Evolutionary conservation across 2,113 vertebrate genomes (phyloP).

Genomic region (Puffinus mauretanicus): DNA sequence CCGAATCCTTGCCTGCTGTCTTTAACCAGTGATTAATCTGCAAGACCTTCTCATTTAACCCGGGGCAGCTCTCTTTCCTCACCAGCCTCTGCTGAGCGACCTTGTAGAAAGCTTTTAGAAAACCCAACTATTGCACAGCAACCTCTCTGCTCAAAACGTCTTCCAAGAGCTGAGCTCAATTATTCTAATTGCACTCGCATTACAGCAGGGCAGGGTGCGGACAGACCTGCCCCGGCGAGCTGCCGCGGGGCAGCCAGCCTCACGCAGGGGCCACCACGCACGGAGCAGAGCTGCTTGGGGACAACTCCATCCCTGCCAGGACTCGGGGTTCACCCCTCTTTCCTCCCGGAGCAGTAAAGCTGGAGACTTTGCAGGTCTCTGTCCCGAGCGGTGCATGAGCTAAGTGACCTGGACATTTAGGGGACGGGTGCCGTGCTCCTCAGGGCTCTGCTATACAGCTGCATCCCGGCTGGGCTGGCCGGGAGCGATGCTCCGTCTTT

Average conservation of each 20-base stretch:
- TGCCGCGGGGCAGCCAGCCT: neutral
- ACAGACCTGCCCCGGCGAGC: neutral
- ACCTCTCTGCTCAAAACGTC: neutral
- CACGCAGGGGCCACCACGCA: neutral
- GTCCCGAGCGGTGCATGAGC: rapidly evolving
- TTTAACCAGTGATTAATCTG: neutral
- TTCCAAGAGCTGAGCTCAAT: neutral
- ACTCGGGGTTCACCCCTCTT: rapidly evolving
- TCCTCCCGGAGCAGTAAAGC: neutral
- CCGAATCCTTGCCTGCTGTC: neutral
- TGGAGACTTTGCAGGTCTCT: neutral
- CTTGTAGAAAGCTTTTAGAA: neutral
- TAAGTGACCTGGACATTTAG: neutral
- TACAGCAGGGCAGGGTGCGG: rapidly evolving
- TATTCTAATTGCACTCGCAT: neutral
- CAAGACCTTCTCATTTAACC: neutral
- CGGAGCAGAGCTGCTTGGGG: neutral
- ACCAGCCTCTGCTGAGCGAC: neutral
- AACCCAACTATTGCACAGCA: neutral
- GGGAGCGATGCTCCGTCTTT: neutral
- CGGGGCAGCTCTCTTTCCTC: neutral
- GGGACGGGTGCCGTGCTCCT: neutral
- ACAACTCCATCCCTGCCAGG: neutral
- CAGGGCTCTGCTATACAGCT: neutral
- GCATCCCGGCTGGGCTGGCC: neutral